phyloP scores from a whole-genome alignment of 2,888 invertebrate species.

The Acrobasis suavella region DNA sequence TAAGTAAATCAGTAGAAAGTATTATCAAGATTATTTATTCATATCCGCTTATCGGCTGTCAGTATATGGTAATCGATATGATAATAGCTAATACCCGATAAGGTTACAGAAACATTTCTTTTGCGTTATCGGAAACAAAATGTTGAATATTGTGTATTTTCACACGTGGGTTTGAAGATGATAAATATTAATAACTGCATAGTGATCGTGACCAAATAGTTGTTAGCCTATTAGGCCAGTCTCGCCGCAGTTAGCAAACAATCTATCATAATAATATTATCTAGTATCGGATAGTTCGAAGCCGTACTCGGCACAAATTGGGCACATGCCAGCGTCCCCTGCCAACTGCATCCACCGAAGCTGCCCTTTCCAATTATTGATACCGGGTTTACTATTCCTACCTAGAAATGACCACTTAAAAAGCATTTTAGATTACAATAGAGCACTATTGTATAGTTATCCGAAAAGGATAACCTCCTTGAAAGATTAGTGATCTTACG shows the following conservation, averaged over 20 bases:
- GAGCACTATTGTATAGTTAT: constrained; percentile 29
- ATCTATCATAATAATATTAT: constrained; percentile 53
- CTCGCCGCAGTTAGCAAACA: constrained; percentile 46
- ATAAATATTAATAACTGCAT: constrained; percentile 20
- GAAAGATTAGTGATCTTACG: constrained; percentile 40
- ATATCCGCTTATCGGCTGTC: constrained; percentile 54
- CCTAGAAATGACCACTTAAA: constrained; percentile 35
- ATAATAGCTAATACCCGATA: constrained; percentile 56
- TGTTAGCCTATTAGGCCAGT: constrained; percentile 43
- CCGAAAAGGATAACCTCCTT: constrained; percentile 44
- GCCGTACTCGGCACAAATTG: constrained; percentile 62
- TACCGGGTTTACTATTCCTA: constrained; percentile 45
- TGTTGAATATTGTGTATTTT: background rate
- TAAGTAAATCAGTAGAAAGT: constrained; percentile 35
- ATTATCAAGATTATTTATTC: constrained; percentile 41
- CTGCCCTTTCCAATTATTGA: constrained; percentile 56
- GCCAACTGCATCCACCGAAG: constrained; percentile 64
- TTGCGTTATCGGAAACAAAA: constrained; percentile 20
- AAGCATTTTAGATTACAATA: too few relatives aligned
- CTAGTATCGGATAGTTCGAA: constrained; percentile 44
- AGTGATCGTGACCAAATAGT: constrained; percentile 35
- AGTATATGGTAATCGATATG: constrained; percentile 68
- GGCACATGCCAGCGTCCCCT: constrained; percentile 59
- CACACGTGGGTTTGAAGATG: constrained; percentile 26
- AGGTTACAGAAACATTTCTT: constrained; percentile 33